These are phyloP conservation scores for Siniperca obscura DNA, from an alignment of 2,797 vertebrate species.

Conservation along the genomic window DNA sequence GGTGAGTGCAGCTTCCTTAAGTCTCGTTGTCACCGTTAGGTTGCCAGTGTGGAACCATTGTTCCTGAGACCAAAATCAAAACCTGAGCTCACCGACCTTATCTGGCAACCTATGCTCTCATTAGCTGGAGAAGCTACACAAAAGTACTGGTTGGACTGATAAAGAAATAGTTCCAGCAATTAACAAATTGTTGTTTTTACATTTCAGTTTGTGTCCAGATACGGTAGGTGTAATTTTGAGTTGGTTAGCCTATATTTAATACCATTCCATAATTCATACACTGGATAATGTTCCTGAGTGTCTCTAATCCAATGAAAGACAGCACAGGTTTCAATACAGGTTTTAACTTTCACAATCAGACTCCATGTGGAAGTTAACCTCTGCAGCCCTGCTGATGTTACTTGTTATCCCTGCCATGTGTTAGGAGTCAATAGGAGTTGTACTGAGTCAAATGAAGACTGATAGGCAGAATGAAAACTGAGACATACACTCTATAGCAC, in stretches of 20 bases:
- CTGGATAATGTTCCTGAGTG: neutral
- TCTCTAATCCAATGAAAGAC: neutral
- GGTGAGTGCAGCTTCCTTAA: no score
- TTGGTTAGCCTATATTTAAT: neutral
- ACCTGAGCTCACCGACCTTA: no score
- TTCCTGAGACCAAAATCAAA: no score
- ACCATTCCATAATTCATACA: neutral
- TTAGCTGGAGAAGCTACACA: no score
- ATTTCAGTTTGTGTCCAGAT: no score
- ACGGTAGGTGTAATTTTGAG: no score
- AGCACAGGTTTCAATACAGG: neutral
- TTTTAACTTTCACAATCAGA: neutral
- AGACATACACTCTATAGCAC: neutral
- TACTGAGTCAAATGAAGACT: conserved; percentile 12
- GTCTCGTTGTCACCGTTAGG: no score
- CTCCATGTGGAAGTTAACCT: neutral
- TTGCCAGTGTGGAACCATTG: no score
- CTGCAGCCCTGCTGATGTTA: neutral
- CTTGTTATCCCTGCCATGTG: neutral
- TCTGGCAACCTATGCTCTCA: no score
- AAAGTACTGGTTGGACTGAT: no score
- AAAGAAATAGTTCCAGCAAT: no score
- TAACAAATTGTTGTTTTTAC: no score
- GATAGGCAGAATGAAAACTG: conserved; percentile 10
- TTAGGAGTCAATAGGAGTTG: neutral